Evolutionary conservation across 2,113 vertebrate species (phyloP), one percentile per base, ranked within the genome.

Genomic region (Piaya cayana): DNA sequence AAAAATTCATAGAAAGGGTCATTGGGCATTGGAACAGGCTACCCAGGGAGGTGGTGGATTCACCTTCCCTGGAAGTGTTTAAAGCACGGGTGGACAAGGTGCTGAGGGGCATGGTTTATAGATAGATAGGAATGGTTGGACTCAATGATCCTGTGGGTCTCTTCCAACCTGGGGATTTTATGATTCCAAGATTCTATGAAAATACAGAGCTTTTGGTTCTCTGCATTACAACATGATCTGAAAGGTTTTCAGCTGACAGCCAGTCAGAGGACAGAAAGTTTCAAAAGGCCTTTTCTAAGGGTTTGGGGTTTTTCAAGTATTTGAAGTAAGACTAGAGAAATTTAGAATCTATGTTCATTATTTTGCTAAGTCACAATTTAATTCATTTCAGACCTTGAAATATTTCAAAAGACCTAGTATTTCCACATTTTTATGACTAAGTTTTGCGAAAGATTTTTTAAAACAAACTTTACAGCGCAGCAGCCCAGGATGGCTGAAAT

Each of bases 141-240:
- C n/a, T n/a, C n/a, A n/a, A n/a, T n/a, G n/a, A n/a, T n/a, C n/a
- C n/a, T n/a, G n/a, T n/a, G n/a, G n/a, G n/a, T n/a, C n/a, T n/a
- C n/a, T n/a, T n/a, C n/a, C n/a, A n/a, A n/a, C n/a, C n/a, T n/a
- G n/a, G n/a, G n/a, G n/a, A n/a, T n/a, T n/a, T n/a, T n/a, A n/a
- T n/a, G n/a, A n/a, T n/a, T n/a, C n/a, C n/a, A n/a, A n/a, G n/a
- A n/a, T n/a, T n/a, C n/a, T n/a, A n/a, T n/a, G n/a, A 75, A 88
- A 88, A 90, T 45, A 42, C 4, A 85, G 34, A 86, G 62, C 53
- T 85, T 95, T 95, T 92, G 92, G 81, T 89, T 84, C 84, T 63
- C 82, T 84, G 32, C 59, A 52, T 79, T 81, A 83, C 52, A 74
- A 63, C 47, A 63, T 32, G 49, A 86, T 63, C 82, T 75, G 76